Conservation (phyloP, 2,797 vertebrate genomes). For the Chelon labrosus region DNA sequence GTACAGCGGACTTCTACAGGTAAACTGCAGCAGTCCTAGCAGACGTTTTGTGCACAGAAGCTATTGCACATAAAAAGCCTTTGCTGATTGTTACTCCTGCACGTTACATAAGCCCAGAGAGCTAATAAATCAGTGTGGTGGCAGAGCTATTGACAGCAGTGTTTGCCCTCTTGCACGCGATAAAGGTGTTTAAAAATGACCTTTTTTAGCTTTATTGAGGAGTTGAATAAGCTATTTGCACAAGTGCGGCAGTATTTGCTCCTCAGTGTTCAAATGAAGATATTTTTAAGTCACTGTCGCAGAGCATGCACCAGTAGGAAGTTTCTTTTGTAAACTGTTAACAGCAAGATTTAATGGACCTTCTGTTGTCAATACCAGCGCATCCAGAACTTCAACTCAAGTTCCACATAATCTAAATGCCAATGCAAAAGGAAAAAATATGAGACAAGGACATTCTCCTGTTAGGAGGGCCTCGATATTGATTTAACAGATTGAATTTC, state of each 20-base stretch:
- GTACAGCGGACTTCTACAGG: conserved; percentile 3
- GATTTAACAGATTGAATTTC: conserved; percentile 30
- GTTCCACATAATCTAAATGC: conserved; percentile 1
- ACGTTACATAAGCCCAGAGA: conserved; percentile 14
- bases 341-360: neutral
- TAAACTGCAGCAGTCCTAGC: conserved; percentile 11
- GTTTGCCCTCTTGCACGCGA: neutral
- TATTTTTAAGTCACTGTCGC: conserved; percentile 7
- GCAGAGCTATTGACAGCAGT: neutral
- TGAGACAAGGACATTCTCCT: neutral
- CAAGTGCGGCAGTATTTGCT: neutral
- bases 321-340: neutral
- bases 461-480: conserved; percentile 17
- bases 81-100: conserved; percentile 20
- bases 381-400: neutral
- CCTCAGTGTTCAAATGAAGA: conserved; percentile 1
- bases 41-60: conserved; percentile 1
- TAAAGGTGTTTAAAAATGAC: neutral
- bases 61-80: conserved; percentile 17
- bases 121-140: conserved; percentile 23
- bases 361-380: neutral
- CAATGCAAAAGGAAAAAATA: conserved; percentile 12
- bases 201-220: conserved; percentile 5
- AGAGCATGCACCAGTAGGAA: neutral
- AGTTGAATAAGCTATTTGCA: conserved; percentile 9